Evolutionary conservation across 2,113 vertebrate genomes (phyloP).

Genomic region (Thinocorus orbignyianus): DNA sequence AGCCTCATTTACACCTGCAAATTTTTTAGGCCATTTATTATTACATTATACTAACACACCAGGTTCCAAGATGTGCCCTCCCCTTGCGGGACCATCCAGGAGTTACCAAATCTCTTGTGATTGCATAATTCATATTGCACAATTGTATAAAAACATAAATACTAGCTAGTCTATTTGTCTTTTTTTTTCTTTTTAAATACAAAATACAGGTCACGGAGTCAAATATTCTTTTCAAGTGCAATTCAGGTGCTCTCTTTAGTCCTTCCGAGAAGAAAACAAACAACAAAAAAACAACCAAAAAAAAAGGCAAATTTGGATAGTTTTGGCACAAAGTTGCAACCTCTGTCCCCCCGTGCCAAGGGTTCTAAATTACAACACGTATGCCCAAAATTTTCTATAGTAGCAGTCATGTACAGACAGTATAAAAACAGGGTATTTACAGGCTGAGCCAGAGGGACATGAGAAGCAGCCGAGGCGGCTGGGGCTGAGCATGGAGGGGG

Average conservation of each 20-base stretch:
- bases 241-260: conserved; percentile 79
- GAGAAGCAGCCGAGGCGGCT: conserved; percentile 30
- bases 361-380: conserved; percentile 50
- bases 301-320: conserved; percentile 81
- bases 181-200: conserved; percentile 77
- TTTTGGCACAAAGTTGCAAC: conserved; percentile 78
- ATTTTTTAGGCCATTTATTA: conserved; percentile 68
- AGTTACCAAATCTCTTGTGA: conserved; percentile 75
- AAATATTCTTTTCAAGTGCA: conserved; percentile 82
- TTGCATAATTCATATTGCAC: conserved; percentile 96
- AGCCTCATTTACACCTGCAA: conserved; percentile 67
- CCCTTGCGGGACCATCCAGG: conserved; percentile 64
- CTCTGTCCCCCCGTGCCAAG: conserved; percentile 49
- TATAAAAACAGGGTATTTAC: conserved; percentile 77
- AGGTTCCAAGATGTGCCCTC: conserved; percentile 69
- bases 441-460: conserved; percentile 16
- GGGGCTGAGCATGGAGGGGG: not conserved
- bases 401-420: conserved; percentile 73
- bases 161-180: conserved; percentile 83
- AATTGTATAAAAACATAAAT: conserved; percentile 93
- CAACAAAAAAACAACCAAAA: conserved; percentile 16
- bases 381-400: conserved; percentile 18
- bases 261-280: conserved; percentile 70
- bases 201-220: conserved; percentile 82
- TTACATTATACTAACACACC: conserved; percentile 70